Evolutionary conservation across 2,888 invertebrate species (phyloP), one percentile per base, ranked within the genome.

Genomic region (Lepidochrysops patricia): DNA sequence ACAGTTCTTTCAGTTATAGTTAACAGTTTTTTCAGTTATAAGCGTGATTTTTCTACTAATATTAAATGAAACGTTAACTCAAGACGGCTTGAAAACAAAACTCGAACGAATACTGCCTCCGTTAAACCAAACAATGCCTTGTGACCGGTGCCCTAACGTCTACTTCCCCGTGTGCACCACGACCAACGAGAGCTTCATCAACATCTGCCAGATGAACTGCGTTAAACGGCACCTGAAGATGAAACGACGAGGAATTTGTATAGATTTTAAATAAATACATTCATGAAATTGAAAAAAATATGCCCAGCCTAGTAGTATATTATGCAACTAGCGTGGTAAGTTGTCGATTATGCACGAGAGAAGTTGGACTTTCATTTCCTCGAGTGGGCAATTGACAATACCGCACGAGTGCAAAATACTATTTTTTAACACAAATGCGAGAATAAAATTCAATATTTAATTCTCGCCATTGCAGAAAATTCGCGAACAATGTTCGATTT

Each of bases 81-180:
- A 49, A 48, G 62, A 50, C 62, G 9, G 61, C 52, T 50, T 50
- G 5, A 63, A 43, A 13, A 13, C 5, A 4, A 57, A 61, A 6
- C 13, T 64, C 5, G 58, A 54, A 5, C 34, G 60, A 6, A 57
- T 63, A 2, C 49, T 68, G 12, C 66, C 68, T 4, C 57, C 67
- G 7, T n/a, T 70, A 15, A 62, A 66, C 56, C 60, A 49, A 52
- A 64, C 62, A 6, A 27, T 63, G 19, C 48, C 62, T 12, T 73
- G 73, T 57, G n/a, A 26, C 0, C 3, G 63, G 1, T 72, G 74
- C 19, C 74, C 72, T 0, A 67, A 69, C 37, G 70, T 71, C 0
- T 75, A 75, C 23, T 68, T 75, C n/a, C 75, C 75, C 0, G 66
- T 75, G 7, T 75, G 75, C 54, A 66, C 70, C 0, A 68, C 66